phyloP scores from a whole-genome alignment of 1,140 invertebrate genomes.

The Drosophila pseudoobscura region DNA sequence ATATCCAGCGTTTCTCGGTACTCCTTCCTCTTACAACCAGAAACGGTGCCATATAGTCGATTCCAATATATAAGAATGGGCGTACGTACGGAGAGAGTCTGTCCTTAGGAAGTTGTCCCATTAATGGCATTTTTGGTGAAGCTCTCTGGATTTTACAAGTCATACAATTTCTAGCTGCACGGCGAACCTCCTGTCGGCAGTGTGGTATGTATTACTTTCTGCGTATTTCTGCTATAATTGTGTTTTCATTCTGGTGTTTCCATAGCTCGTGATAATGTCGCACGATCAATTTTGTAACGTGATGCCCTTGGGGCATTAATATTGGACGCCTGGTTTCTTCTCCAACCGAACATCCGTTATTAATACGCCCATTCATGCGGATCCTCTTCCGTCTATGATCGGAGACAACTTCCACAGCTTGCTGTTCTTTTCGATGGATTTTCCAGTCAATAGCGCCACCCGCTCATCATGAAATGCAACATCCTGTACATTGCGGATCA shows the following conservation, averaged over 20 bases:
- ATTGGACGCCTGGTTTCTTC: conserved; percentile 2
- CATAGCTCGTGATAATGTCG: background rate
- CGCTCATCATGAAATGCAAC: background rate
- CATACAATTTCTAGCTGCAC: too few species aligned
- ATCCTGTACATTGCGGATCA: conserved; percentile 1
- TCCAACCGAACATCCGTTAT: background rate
- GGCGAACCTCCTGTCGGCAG: background rate
- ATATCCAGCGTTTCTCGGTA: too few species aligned
- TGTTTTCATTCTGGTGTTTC: conserved; percentile 15
- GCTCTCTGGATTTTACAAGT: too few species aligned
- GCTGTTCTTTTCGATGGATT: too few species aligned
- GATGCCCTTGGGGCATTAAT: conserved; percentile 2
- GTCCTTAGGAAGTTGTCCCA: too few species aligned
- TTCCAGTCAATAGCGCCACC: too few species aligned
- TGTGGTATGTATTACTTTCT: background rate
- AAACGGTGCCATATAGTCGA: too few species aligned
- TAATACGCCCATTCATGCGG: conserved; percentile 1
- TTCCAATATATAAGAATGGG: too few species aligned
- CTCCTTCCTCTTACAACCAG: too few species aligned
- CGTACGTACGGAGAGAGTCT: too few species aligned
- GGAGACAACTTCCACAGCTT: too few species aligned
- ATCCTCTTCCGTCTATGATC: background rate
- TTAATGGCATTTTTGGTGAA: too few species aligned
- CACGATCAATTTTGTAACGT: background rate
- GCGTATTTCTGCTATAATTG: conserved; percentile 1